phyloP scores from a whole-genome alignment of 1,140 invertebrate genomes.

The Antheraea mylitta region DNA sequence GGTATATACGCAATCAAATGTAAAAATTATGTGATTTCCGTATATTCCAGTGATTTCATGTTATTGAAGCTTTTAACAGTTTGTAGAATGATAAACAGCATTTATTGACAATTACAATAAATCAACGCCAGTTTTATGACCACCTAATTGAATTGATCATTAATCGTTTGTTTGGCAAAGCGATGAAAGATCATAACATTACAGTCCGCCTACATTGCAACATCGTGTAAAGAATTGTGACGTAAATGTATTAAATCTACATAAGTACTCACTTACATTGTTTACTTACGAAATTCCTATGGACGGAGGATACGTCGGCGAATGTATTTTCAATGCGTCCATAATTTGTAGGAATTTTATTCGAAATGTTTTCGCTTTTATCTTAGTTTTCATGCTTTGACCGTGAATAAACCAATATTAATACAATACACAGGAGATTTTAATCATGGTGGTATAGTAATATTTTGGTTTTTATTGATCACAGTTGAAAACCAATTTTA shows the following conservation, averaged over 20 bases:
- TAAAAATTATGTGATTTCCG: no score
- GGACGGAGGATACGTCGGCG: not conserved
- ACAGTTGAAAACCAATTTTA: no score
- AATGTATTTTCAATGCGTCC: slow-evolving; percentile 1
- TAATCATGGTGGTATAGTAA: no score
- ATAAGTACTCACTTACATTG: slow-evolving; percentile 18
- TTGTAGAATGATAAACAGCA: not conserved
- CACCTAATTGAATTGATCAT: slow-evolving; percentile 8
- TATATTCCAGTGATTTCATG: no score
- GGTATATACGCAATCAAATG: no score
- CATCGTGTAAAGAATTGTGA: slow-evolving; percentile 12
- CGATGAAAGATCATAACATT: slow-evolving; percentile 17
- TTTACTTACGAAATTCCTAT: slow-evolving; percentile 13
- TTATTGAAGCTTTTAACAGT: not conserved
- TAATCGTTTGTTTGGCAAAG: slow-evolving; percentile 10
- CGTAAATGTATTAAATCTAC: slow-evolving; percentile 18
- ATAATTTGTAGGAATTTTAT: not conserved
- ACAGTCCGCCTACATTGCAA: slow-evolving; percentile 13
- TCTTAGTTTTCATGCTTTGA: not conserved
- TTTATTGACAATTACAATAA: slow-evolving; percentile 9
- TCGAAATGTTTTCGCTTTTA: not conserved
- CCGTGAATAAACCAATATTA: no score
- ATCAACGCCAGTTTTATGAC: not conserved
- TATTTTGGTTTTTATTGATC: no score
- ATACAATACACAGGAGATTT: no score